Conservation (phyloP, 2,888 invertebrate species). For the Asteroscopus sphinx region DNA sequence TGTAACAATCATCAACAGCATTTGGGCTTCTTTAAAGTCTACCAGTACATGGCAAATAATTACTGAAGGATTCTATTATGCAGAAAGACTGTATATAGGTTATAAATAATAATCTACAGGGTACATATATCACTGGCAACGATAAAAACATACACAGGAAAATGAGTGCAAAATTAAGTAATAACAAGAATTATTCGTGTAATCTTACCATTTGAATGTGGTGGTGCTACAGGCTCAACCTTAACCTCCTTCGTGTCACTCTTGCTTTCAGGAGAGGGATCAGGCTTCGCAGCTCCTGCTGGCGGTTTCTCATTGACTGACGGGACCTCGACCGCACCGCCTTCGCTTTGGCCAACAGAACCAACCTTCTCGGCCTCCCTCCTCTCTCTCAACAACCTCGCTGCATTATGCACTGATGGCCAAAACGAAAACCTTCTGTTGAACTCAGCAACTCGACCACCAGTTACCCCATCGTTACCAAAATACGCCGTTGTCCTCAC, state of each 20-base stretch:
- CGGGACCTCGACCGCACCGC: conserved; percentile 45
- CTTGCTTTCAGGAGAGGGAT: conserved; percentile 10
- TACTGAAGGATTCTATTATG: no score
- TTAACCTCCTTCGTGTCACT: conserved; percentile 9
- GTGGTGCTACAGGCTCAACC: not conserved
- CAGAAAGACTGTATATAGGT: no score
- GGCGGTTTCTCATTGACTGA: conserved; percentile 3
- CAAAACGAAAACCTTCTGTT: conserved; percentile 70
- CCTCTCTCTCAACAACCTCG: conserved; percentile 50
- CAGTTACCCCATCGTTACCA: conserved; percentile 51
- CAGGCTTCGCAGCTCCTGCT: conserved; percentile 3
- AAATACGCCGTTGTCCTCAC: conserved; percentile 66
- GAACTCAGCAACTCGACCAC: conserved; percentile 56
- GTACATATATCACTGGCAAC: no score
- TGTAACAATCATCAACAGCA: no score
- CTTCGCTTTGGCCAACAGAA: conserved; percentile 54
- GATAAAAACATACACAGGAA: conserved; percentile 20
- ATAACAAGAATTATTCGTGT: conserved; percentile 9
- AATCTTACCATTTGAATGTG: conserved; percentile 27
- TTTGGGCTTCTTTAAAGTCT: no score
- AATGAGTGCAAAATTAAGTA: conserved; percentile 14
- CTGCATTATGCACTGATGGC: conserved; percentile 77
- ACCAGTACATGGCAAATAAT: no score
- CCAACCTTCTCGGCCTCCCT: conserved; percentile 56
- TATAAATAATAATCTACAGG: no score